A percentile compares a stretch with the other conserved stretches of the same genome.
Conservation (phyloP, 2,888 invertebrate species). For the Caenorhabditis wallacei region DNA sequence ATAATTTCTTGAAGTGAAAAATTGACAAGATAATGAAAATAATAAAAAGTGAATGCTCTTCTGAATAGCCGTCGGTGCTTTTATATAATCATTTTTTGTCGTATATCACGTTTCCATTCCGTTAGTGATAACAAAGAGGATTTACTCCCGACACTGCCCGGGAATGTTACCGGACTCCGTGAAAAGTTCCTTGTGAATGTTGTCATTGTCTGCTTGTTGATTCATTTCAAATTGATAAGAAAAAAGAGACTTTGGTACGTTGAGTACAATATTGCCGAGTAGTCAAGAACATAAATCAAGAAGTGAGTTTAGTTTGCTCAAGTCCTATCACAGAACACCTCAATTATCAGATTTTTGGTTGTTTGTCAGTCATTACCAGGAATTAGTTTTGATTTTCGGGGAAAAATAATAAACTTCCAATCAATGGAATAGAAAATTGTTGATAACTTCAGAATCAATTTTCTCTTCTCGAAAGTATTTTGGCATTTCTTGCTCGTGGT, state of each 20-base stretch:
- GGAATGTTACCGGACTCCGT: slow-evolving; percentile 24
- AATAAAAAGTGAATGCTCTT: not conserved
- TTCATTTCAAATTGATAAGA: slow-evolving; percentile 21
- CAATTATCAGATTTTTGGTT: too few species aligned
- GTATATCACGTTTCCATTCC: slow-evolving; percentile 38
- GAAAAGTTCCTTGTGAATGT: slow-evolving; percentile 3
- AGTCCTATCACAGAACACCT: too few species aligned
- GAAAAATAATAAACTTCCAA: too few species aligned
- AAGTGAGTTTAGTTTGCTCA: too few species aligned
- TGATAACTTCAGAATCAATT: too few species aligned
- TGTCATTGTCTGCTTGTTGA: slow-evolving; percentile 37
- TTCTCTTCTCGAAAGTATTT: too few species aligned
- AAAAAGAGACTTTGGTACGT: slow-evolving; percentile 20
- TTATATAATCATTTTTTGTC: not conserved
- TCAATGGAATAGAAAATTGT: too few species aligned
- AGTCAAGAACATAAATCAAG: not conserved
- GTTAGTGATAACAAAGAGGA: slow-evolving; percentile 36
- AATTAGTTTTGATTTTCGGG: too few species aligned
- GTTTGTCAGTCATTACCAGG: too few species aligned
- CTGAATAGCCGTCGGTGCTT: not conserved
- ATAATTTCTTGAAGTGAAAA: too few species aligned
- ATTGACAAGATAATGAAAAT: too few species aligned
- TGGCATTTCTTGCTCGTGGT: too few species aligned
- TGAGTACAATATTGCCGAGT: slow-evolving; percentile 1
- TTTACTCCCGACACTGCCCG: slow-evolving; percentile 26